Conservation (phyloP, 2,113 vertebrate species). For the Salvelinus alpinus region DNA sequence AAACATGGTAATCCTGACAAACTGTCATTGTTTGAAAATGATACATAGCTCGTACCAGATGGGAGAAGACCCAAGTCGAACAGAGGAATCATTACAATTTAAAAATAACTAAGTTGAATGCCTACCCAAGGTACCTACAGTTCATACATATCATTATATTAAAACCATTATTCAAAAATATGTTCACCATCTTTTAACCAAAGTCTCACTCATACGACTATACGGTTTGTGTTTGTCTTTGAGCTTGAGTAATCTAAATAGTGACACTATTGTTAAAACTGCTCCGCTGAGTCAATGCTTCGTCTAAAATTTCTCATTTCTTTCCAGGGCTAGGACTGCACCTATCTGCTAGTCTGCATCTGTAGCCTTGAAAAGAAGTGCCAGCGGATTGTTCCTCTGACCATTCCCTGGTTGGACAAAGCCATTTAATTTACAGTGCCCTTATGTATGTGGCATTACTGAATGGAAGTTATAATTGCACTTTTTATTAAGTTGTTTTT, state of each 20-base stretch:
- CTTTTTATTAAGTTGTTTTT: not conserved
- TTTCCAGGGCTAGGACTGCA: conserved; percentile 30
- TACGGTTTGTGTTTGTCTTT: not conserved
- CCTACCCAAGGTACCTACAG: conserved; percentile 57
- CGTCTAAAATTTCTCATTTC: not conserved
- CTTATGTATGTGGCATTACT: not conserved
- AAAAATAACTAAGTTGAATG: conserved; percentile 54
- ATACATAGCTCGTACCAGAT: conserved; percentile 73
- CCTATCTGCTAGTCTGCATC: conserved; percentile 31
- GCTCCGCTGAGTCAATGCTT: not conserved
- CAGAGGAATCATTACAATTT: conserved; percentile 62
- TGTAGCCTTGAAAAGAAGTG: conserved; percentile 22
- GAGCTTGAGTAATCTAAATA: not conserved
- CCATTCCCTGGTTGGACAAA: not conserved
- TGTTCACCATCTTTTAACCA: too few species aligned
- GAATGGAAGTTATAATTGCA: not conserved
- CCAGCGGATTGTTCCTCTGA: not conserved
- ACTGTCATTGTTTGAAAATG: conserved; percentile 59
- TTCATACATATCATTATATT: conserved; percentile 27
- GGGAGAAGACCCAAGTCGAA: conserved; percentile 60
- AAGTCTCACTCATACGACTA: not conserved
- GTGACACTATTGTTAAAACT: not conserved
- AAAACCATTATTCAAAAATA: conserved; percentile 2
- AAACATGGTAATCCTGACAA: conserved; percentile 42
- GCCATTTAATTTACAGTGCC: not conserved